Percentiles rank a stretch among this genome's conserved stretches.
phyloP scores from a whole-genome alignment of 2,797 vertebrate species.

The Phataginus tetradactyla region DNA sequence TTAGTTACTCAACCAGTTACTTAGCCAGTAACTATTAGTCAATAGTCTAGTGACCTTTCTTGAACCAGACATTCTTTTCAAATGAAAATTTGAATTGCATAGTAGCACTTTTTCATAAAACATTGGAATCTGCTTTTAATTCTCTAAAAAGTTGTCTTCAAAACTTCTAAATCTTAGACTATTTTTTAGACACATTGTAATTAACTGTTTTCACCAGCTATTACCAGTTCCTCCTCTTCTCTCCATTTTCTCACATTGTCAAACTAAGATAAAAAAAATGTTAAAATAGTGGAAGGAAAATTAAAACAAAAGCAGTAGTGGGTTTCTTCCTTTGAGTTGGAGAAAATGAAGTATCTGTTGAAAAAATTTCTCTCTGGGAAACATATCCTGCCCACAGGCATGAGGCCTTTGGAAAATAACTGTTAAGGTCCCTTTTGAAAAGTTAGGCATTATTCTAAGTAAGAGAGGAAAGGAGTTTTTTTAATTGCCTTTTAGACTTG shows the following conservation, averaged over 20 bases:
- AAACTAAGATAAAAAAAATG: not conserved
- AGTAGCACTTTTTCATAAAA: not conserved
- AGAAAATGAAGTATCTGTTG: not conserved
- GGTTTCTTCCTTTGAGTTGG: not conserved
- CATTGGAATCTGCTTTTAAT: not conserved
- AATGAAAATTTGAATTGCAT: not conserved
- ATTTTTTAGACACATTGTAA: not conserved
- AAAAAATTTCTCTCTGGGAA: constrained; percentile 6
- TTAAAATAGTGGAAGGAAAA: not conserved
- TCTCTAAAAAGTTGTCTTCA: not conserved
- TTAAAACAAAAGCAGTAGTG: not conserved
- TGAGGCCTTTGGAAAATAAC: not conserved
- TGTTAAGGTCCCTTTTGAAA: not conserved
- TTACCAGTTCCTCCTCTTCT: not conserved
- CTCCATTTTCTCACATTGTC: not conserved
- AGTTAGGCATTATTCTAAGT: not conserved
- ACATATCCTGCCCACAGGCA: not conserved
- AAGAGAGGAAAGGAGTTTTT: not conserved
- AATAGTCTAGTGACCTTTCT: not conserved
- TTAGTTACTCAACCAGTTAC: not conserved
- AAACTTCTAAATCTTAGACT: not conserved
- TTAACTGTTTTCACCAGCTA: not conserved
- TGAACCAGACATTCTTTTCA: not conserved
- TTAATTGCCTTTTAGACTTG: not conserved
- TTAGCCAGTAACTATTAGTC: not conserved